These are phyloP conservation scores for Cosmia pyralina DNA, from an alignment of 2,888 invertebrate genomes.

Conservation along the genomic window DNA sequence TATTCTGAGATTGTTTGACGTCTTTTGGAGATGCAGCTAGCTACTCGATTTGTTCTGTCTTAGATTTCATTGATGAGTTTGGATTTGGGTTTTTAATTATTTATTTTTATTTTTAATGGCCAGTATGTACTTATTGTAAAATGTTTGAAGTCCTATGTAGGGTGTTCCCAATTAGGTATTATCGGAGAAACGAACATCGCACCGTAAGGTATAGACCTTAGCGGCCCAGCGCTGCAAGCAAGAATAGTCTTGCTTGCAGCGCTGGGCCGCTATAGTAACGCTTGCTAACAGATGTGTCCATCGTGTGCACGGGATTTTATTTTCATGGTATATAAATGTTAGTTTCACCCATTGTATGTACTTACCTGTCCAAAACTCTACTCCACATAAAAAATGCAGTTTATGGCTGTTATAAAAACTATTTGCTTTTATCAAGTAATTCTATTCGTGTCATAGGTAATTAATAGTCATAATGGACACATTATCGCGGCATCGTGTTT, in stretches of 20 bases:
- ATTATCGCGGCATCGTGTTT: slow-evolving; percentile 16
- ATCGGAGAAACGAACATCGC: too few species aligned
- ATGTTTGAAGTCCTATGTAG: background rate
- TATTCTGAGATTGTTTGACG: background rate
- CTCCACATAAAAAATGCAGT: background rate
- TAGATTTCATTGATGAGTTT: background rate
- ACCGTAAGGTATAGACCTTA: too few species aligned
- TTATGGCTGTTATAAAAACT: background rate
- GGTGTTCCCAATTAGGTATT: background rate
- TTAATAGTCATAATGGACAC: background rate
- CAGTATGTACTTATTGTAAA: background rate
- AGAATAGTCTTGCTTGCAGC: too few species aligned
- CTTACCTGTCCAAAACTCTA: too few species aligned
- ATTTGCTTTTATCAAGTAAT: background rate
- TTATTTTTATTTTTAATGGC: background rate
- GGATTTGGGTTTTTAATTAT: background rate
- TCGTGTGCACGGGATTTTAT: too few species aligned
- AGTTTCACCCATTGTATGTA: background rate
- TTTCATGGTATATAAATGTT: too few species aligned
- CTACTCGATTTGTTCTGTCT: background rate
- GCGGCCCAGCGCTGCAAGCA: too few species aligned
- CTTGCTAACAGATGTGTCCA: too few species aligned
- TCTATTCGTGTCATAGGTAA: background rate
- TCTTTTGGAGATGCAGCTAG: background rate
- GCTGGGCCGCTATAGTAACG: too few species aligned